Evolutionary conservation across 2,797 vertebrate species (phyloP).

Genomic region (Etheostoma perlongum): DNA sequence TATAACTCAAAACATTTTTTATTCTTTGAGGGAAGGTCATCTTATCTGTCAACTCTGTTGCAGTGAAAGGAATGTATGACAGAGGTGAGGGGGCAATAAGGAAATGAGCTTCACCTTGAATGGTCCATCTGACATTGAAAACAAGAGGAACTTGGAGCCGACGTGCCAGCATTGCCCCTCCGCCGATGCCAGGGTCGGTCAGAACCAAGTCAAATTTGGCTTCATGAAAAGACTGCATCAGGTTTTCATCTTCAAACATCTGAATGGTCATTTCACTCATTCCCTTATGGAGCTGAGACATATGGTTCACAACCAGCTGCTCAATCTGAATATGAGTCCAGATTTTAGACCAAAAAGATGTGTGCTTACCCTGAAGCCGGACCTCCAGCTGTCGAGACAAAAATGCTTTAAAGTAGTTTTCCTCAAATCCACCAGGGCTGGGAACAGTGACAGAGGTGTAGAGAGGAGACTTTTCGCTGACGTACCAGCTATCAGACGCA

Average conservation of each 20-base stretch:
- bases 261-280: conserved; percentile 44
- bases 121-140: conserved; percentile 75
- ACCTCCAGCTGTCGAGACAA: conserved; percentile 50
- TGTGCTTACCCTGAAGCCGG: conserved; percentile 20
- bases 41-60: conserved; percentile 67
- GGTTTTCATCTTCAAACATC: conserved; percentile 71
- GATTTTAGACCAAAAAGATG: conserved; percentile 46
- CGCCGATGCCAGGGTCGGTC: conserved; percentile 73
- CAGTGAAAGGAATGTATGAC: conserved; percentile 70
- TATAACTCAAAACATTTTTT: conserved; percentile 60
- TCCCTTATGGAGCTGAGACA: conserved; percentile 55
- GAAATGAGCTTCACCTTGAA: conserved; percentile 74
- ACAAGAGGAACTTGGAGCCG: conserved; percentile 74
- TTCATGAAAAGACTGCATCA: conserved; percentile 62
- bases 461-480: conserved; percentile 67
- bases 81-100: conserved; percentile 74
- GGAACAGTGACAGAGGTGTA: conserved; percentile 68
- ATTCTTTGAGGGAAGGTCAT: conserved; percentile 75
- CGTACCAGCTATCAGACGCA: conserved; percentile 75
- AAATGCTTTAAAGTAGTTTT: conserved; percentile 58
- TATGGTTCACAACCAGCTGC: conserved; percentile 7
- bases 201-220: conserved; percentile 76
- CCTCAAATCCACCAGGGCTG: conserved; percentile 54
- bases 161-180: conserved; percentile 72
- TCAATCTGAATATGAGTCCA: conserved; percentile 46